Percentiles rank a stretch among this genome's conserved stretches.
These are phyloP conservation scores for Portevinia maculata DNA, from an alignment of 2,888 invertebrate species.

Conservation along the genomic window DNA sequence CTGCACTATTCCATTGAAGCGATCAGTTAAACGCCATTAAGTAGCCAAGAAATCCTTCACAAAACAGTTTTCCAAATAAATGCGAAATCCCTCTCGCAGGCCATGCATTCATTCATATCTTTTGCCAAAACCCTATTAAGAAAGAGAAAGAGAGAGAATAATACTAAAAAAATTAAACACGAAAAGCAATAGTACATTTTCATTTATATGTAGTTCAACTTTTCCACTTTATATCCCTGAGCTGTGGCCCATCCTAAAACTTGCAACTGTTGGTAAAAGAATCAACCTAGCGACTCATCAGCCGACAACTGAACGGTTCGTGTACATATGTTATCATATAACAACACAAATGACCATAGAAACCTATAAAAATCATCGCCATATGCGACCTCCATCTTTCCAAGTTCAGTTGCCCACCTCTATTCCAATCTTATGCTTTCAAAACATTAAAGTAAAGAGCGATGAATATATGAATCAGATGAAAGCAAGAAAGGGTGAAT, in stretches of 20 bases:
- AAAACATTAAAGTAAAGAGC: conserved; percentile 1
- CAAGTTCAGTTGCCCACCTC: conserved; percentile 2
- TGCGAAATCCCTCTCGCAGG: conserved; percentile 30
- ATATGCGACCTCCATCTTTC: conserved; percentile 32
- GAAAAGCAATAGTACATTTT: conserved; percentile 77
- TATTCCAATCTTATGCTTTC: neutral
- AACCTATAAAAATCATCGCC: conserved; percentile 66
- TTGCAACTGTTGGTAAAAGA: conserved; percentile 40
- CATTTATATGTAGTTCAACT: conserved; percentile 78
- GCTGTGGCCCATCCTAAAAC: conserved; percentile 33
- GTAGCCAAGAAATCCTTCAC: neutral
- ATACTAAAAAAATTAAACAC: conserved; percentile 29
- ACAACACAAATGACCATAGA: conserved; percentile 41
- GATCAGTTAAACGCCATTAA: neutral
- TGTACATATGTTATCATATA: conserved; percentile 55
- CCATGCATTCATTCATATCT: conserved; percentile 33
- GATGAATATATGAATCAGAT: conserved; percentile 62
- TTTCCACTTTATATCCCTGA: conserved; percentile 76
- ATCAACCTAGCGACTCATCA: conserved; percentile 42
- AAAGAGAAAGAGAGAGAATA: conserved; percentile 1
- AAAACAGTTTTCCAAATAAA: neutral
- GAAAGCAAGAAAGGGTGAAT: conserved; percentile 30
- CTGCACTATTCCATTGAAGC: neutral
- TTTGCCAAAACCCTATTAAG: conserved; percentile 29
- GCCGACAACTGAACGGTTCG: conserved; percentile 31